Evolutionary conservation across 2,888 invertebrate species (phyloP), one percentile per base, ranked within the genome.

Genomic region (Leptothorax acervorum): DNA sequence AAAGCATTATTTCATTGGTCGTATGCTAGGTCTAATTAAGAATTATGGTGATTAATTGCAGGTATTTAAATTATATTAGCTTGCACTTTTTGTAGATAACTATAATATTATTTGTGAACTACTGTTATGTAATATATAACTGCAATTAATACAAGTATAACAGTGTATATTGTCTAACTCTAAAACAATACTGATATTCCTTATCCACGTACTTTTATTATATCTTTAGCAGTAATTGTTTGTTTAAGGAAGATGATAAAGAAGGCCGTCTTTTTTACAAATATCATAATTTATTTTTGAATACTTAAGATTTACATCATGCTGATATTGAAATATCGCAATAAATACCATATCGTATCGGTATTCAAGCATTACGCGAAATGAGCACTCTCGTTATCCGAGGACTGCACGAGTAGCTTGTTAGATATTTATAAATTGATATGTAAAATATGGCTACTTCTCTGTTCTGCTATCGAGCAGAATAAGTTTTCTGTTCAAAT

Each of bases 381-480:
- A 73, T 60, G 79, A 81, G 79, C 79, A 79, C 48, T 60, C n/a
- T 48, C 35, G 70, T 42, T 28, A 23, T 81, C 4, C 48, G 35
- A 62, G 23, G 42, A 78, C n/a, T 63, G 15, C 12, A 79, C 81
- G 42, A 81, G 23, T 51, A 73, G 45, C 53, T 83, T 60, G 60
- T 79, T 62, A 71, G 28, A 63, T 55, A 60, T 63, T 83, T 48
- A 45, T 74, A 87, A 42, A 74, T 48, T 78, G 86, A 83, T 85
- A 85, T 63, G 63, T 83, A 75, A 87, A 42, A 83, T 84, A 90
- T 87, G 89, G 84, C 89, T 86, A 82, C 55, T 75, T 48, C 53
- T 28, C 48, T 75, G 48, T 70, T 48, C 79, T 45, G 55, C 55
- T 31, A 31, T 53, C 31, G n/a, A 42, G 23, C 39, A 63, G 45